These are phyloP conservation scores for Megalonaias nervosa DNA, from an alignment of 1,140 invertebrate species.

Conservation along the genomic window DNA sequence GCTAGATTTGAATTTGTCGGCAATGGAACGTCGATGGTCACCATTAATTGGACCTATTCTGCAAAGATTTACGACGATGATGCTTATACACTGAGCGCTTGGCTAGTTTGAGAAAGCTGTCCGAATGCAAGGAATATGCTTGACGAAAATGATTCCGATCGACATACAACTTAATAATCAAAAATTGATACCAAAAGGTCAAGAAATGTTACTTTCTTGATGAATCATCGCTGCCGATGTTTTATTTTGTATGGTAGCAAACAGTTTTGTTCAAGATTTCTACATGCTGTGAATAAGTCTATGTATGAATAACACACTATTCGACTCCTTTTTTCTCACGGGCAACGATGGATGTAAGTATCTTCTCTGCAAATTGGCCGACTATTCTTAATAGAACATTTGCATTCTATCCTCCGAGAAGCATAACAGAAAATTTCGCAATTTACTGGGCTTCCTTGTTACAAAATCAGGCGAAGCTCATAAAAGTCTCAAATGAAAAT, in stretches of 20 bases:
- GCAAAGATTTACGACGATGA: conserved; percentile 17
- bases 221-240: background rate
- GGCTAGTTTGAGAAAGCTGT: background rate
- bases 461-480: no score
- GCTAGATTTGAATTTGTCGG: background rate
- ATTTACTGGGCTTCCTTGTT: no score
- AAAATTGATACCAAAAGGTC: background rate
- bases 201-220: background rate
- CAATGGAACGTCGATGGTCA: conserved; percentile 2
- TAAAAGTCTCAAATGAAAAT: no score
- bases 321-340: conserved; percentile 5
- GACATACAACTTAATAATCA: background rate
- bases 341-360: background rate
- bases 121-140: conserved; percentile 11
- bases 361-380: no score
- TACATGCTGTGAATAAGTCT: background rate
- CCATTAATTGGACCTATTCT: conserved; percentile 17
- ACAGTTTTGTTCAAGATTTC: background rate
- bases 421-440: background rate
- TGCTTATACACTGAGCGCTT: conserved; percentile 17
- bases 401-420: conserved; percentile 16
- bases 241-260: conserved; percentile 24
- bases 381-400: background rate
- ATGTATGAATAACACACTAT: no score
- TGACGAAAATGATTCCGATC: conserved; percentile 5